Percentiles rank a stretch among this genome's conserved stretches.
phyloP scores from a whole-genome alignment of 2,113 vertebrate species.

The Heterocephalus glaber region DNA sequence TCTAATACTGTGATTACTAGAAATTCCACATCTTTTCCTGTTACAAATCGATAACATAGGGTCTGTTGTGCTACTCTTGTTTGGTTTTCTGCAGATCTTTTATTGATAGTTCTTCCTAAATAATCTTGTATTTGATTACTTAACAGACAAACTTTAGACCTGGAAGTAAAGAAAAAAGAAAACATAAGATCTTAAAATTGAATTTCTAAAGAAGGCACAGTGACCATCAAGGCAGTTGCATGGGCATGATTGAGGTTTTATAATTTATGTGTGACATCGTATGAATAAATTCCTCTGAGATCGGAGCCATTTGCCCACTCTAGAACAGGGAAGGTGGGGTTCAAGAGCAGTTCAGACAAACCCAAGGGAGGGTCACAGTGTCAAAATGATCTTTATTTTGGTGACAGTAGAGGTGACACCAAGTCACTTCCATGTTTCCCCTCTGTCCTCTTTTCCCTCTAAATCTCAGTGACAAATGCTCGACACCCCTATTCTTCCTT shows the following conservation, averaged over 20 bases:
- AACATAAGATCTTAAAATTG: background rate
- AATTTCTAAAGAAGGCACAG: background rate
- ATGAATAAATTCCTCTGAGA: background rate
- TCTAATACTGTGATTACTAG: background rate
- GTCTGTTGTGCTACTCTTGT: background rate
- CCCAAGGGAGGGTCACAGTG: background rate
- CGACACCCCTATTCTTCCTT: background rate
- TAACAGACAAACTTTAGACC: background rate
- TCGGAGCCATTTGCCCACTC: too few species aligned
- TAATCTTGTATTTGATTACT: background rate
- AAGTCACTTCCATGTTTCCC: fast-evolving
- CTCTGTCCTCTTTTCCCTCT: background rate
- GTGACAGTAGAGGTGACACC: background rate
- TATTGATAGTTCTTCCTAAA: background rate
- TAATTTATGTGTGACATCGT: background rate
- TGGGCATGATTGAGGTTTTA: background rate
- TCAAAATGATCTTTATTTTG: background rate
- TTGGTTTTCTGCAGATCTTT: background rate
- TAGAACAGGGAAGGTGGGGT: background rate
- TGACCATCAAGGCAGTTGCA: background rate
- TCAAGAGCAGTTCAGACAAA: background rate
- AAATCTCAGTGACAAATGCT: background rate
- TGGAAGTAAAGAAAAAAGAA: background rate
- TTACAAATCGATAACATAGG: background rate
- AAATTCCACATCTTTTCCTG: background rate